Evolutionary conservation across 2,888 invertebrate genomes (phyloP).

Genomic region (Drosophila conformis): DNA sequence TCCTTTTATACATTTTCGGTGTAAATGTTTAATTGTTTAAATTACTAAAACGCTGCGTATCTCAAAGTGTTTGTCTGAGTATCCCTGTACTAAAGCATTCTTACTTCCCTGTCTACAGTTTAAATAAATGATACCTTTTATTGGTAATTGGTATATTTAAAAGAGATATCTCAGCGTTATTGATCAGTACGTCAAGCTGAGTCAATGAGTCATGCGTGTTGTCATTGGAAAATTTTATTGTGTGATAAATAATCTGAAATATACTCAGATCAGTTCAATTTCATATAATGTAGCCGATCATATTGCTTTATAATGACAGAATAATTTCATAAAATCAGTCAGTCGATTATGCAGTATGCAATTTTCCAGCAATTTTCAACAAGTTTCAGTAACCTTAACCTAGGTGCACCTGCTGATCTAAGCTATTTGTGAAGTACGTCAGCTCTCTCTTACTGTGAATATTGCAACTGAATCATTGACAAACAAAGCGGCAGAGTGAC

Average conservation of each 20-base stretch:
- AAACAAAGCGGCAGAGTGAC: background rate
- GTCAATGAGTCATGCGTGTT: background rate
- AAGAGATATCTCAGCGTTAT: background rate
- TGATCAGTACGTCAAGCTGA: background rate
- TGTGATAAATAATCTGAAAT: background rate
- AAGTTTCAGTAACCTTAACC: background rate
- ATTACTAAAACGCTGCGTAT: accelerated
- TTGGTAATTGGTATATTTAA: background rate
- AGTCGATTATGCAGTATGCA: background rate
- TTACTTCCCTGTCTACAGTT: background rate
- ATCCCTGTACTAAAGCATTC: too few species aligned
- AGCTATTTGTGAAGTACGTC: background rate
- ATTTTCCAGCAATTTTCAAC: background rate
- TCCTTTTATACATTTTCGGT: background rate
- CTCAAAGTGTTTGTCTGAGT: too few species aligned
- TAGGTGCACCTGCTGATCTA: slow-evolving; percentile 3
- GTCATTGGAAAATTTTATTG: background rate
- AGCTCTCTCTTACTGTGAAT: background rate
- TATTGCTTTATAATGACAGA: background rate
- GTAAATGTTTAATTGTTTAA: background rate
- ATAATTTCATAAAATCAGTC: background rate
- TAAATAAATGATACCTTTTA: background rate
- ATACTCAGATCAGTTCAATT: background rate
- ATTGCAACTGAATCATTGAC: slow-evolving; percentile 19
- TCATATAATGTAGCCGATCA: background rate